Evolutionary conservation across 2,797 vertebrate species (phyloP).

Genomic region (Peromyscus aztecus): DNA sequence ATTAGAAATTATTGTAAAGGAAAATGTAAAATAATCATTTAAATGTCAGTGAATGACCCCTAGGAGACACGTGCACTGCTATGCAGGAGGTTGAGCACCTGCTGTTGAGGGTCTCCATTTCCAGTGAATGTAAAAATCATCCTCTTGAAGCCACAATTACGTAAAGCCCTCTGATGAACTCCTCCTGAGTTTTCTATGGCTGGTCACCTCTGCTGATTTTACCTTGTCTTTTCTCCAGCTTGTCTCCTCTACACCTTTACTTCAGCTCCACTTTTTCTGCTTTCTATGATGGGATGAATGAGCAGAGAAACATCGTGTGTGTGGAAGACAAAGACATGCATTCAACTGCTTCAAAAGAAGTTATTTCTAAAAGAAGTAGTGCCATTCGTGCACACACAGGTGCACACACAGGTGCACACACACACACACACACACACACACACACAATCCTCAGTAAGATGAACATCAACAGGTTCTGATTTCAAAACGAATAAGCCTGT

Average conservation of each 20-base stretch:
- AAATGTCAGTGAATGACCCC: not conserved
- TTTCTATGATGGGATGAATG: conserved; percentile 16
- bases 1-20: conserved; percentile 34
- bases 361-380: not conserved
- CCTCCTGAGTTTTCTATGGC: not conserved
- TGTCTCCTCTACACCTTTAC: not conserved
- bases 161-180: not conserved
- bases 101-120: not conserved
- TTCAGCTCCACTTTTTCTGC: conserved; percentile 37
- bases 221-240: not conserved
- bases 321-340: not conserved
- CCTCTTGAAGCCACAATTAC: not conserved
- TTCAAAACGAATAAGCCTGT: not conserved
- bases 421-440: not conserved
- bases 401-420: too few relatives aligned
- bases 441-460: not conserved
- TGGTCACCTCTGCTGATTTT: not conserved
- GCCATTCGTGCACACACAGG: not conserved
- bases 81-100: not conserved
- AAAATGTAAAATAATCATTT: conserved; percentile 43
- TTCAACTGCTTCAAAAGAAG: not conserved
- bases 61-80: not conserved
- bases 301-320: not conserved
- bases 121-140: not conserved
- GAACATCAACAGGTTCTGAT: not conserved